Base-by-base conservation (phyloP, 2,113 vertebrate species). In the Apeltes quadracus region DNA sequence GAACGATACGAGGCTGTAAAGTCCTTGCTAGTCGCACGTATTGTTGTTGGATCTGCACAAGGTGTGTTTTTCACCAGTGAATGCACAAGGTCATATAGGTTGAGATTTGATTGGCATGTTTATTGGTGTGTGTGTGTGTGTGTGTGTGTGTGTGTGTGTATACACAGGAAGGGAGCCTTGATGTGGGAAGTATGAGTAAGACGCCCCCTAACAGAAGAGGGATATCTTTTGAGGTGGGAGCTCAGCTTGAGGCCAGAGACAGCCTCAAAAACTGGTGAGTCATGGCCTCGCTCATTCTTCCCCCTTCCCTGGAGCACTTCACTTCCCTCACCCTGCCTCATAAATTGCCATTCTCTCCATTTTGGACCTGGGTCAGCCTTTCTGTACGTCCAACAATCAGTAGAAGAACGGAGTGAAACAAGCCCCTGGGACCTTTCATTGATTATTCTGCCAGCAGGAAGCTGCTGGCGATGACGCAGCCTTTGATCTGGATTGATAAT, bases 221-320 rank as follows among this genome's bases (percentile, higher is more conserved):
- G 89, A 98, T 99, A 91, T 94, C 93, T 90, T 99, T 98, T 96
- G 96, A 98, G 94, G 96, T 98, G 94, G 97, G 97, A 93, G 96
- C 97, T 91, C 96, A 96, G 93, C 95, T 99, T 86, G 97, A 99
- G 95, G 97, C 97, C 87, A 96, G 97, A 92, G 97, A 99, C 93
- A 95, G 94, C 93, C 95, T 98, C 94, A 98, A 98, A 94, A 98
- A 98, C 95, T 99, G 97, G 97, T 98, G 96, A 94, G 92, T 93
- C 89, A 88, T 85, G 81, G 83, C 86, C 86, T 83, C 53, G 1
- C 76, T 88, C 76, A 86, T 84, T 82, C 64, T 72, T 76, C 78
- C 54, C 50, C 46, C 81, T 69, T 79, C 65, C 68, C 61, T 63
- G 50, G 76, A 51, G 72, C 46, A 57, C 39, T 76, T 75, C 70